A percentile compares a stretch with the other conserved stretches of the same genome.
phyloP scores from a whole-genome alignment of 2,888 invertebrate genomes.

The Sepiola atlantica region DNA sequence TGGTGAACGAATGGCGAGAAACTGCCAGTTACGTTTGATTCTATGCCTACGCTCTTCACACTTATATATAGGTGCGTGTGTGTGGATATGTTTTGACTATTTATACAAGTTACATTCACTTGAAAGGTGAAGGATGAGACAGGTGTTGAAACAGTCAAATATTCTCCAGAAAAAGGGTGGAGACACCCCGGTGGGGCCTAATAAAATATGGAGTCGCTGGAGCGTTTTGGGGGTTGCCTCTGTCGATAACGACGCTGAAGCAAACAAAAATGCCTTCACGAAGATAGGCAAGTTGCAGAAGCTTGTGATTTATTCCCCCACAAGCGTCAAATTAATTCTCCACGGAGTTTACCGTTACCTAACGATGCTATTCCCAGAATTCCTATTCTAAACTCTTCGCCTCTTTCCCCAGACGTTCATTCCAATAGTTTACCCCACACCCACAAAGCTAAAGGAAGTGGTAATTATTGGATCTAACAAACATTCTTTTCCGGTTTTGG shows the following conservation, averaged over 20 bases:
- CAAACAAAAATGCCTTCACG: background rate
- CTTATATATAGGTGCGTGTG: background rate
- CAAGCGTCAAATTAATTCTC: conserved; percentile 22
- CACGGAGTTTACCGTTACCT: background rate
- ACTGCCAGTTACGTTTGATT: too few relatives aligned
- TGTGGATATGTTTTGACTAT: background rate
- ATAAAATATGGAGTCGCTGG: background rate
- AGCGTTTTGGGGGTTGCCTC: background rate
- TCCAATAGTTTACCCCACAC: too few relatives aligned
- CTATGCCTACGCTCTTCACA: background rate
- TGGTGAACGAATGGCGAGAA: too few relatives aligned
- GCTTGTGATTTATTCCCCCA: background rate
- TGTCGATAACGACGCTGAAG: background rate
- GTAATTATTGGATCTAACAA: too few relatives aligned
- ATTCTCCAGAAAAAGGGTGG: background rate
- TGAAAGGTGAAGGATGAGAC: background rate
- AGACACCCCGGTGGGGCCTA: background rate
- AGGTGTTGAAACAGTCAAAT: background rate
- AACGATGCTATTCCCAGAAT: background rate
- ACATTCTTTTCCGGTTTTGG: too few relatives aligned
- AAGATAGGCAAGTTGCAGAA: background rate
- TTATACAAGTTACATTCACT: background rate
- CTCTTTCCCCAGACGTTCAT: too few relatives aligned
- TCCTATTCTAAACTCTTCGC: too few relatives aligned
- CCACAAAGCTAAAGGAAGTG: too few relatives aligned